Evolutionary conservation across 2,888 invertebrate species (phyloP).

Genomic region (Aleiodes leptofemur): DNA sequence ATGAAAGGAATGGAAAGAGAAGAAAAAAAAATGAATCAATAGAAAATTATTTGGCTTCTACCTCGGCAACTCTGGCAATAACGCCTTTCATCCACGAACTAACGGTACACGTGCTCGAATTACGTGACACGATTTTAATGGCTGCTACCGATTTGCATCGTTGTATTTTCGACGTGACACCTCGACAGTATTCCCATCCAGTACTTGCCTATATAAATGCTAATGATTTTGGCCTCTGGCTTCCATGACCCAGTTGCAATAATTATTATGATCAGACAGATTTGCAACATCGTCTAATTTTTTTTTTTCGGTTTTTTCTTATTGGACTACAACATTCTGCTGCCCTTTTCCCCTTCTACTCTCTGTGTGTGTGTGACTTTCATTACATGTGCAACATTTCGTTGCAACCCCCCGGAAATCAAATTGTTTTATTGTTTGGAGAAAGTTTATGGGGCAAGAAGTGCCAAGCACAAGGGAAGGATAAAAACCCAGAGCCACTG

Average conservation of each 20-base stretch:
- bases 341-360: neutral
- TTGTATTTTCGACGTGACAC: slow-evolving; percentile 61
- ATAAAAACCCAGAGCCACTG: slow-evolving; percentile 39
- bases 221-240: slow-evolving; percentile 56
- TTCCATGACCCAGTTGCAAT: slow-evolving; percentile 55
- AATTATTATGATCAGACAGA: slow-evolving; percentile 41
- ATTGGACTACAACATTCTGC: neutral
- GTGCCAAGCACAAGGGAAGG: slow-evolving; percentile 13
- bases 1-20: neutral
- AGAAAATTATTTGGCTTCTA: neutral
- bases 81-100: slow-evolving; percentile 42
- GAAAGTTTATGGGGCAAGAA: slow-evolving; percentile 23
- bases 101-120: slow-evolving; percentile 54
- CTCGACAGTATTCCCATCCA: slow-evolving; percentile 48
- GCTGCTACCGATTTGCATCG: slow-evolving; percentile 59
- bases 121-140: slow-evolving; percentile 63
- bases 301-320: too few relatives aligned
- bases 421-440: slow-evolving; percentile 7
- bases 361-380: neutral
- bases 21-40: slow-evolving; percentile 7
- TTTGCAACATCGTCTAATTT: slow-evolving; percentile 55
- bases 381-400: neutral
- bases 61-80: slow-evolving; percentile 26
- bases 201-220: slow-evolving; percentile 59
- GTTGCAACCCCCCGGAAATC: neutral